Evolutionary conservation across 2,888 invertebrate species (phyloP), one percentile per base, ranked within the genome.

Genomic region (Coecobrya sp.): DNA sequence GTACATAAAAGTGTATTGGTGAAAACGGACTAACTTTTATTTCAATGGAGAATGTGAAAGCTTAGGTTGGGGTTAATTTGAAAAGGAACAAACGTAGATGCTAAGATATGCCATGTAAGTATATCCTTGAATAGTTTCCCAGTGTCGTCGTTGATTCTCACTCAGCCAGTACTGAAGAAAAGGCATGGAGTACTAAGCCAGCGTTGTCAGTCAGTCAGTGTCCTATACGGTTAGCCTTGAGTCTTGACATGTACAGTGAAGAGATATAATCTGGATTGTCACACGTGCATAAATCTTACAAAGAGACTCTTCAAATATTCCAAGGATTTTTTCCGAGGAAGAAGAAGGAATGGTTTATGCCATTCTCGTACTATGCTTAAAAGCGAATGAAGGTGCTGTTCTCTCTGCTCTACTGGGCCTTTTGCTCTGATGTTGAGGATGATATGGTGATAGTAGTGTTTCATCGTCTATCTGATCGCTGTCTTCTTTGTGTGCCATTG

Each of bases 221-320:
- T 68, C 68, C 86, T 86, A 52, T 52, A 52, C 27, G 49, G 82
- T 81, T 68, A 82, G 65, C 89, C 89, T 49, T 87, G 68, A 89
- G 65, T 89, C 89, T 82, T 82, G 81, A 89, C 68, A 52, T 52
- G 79, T 49, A 89, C 68, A 82, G 55, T 19, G 19, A 25, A 82
- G 55, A 89, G 89, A 89, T 89, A 81, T 49, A 89, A 89, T 89
- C 89, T 89, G 82, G 82, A 89, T 68, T 89, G 89, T 89, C 89
- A 89, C 89, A 82, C 89, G 79, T 89, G 85, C 90, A 90, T 90
- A 90, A 90, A 90, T 90, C 90, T 85, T 90, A 76, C 73, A 62
- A 90, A 89, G 55, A 84, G 65, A 45, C 76, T 85, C 62, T 84
- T 85, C 76, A 76, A 82, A 76, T 45, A 90, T 85, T 90, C 85